phyloP scores from a whole-genome alignment of 2,797 vertebrate species.

The Semotilus atromaculatus region DNA sequence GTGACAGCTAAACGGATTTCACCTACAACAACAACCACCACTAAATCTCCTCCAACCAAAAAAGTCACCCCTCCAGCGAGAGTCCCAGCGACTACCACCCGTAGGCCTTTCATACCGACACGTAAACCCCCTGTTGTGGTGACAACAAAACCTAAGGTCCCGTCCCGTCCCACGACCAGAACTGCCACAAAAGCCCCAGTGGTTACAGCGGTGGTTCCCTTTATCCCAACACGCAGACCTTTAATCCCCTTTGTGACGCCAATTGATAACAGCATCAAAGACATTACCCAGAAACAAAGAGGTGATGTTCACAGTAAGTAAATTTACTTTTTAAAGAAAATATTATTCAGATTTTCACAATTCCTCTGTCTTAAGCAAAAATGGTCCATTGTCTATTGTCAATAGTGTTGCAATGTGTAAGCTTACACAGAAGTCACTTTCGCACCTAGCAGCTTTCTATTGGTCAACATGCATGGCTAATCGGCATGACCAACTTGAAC shows the following conservation, averaged over 20 bases:
- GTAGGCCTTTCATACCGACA: slow-evolving; percentile 55
- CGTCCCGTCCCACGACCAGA: slow-evolving; percentile 60
- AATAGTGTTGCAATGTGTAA: neutral
- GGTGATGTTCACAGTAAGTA: slow-evolving; percentile 97
- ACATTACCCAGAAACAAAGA: slow-evolving; percentile 89
- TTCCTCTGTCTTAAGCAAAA: neutral
- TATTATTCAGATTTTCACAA: neutral
- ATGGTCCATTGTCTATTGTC: neutral
- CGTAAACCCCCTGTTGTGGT: slow-evolving; percentile 59
- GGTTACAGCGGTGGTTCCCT: slow-evolving; percentile 38
- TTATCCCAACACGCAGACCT: slow-evolving; percentile 62
- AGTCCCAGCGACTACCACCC: slow-evolving; percentile 69
- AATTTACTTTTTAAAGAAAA: neutral
- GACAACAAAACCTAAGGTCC: slow-evolving; percentile 64
- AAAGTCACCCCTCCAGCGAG: slow-evolving; percentile 66
- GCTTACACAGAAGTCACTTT: neutral
- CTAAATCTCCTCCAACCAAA: slow-evolving; percentile 62
- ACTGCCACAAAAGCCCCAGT: slow-evolving; percentile 53
- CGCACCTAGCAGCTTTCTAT: neutral
- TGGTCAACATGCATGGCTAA: neutral
- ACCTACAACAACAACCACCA: slow-evolving; percentile 61
- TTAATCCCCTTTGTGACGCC: slow-evolving; percentile 69
- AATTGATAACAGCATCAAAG: slow-evolving; percentile 89
- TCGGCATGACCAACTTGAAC: neutral
- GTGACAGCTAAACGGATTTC: slow-evolving; percentile 69